Evolutionary conservation across 2,797 vertebrate species (phyloP).

Genomic region (Sebastes glaucus): DNA sequence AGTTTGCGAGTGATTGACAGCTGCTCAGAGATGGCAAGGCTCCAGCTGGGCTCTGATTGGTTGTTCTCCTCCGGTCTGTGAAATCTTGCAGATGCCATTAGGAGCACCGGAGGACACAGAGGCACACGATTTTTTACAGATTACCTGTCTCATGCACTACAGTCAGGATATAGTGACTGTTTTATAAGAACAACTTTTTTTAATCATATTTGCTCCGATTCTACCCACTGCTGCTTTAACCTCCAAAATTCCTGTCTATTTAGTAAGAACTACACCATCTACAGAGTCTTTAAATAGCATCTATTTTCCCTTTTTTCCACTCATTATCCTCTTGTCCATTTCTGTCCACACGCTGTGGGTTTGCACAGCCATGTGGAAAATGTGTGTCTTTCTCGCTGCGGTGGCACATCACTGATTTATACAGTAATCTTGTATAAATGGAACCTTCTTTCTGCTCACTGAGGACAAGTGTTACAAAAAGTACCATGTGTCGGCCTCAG

Average conservation of each 20-base stretch:
- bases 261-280: not conserved
- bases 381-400: conserved; percentile 26
- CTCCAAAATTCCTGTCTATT: not conserved
- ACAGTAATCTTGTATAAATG: conserved; percentile 19
- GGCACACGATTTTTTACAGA: too few species aligned
- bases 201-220: too few species aligned
- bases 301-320: conserved; percentile 27
- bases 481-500: conserved; percentile 8
- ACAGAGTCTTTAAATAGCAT: conserved; percentile 28
- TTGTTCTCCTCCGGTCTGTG: too few species aligned
- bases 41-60: too few species aligned
- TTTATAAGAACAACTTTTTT: rapidly evolving
- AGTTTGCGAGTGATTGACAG: too few species aligned
- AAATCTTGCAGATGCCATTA: too few species aligned
- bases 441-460: conserved; percentile 16
- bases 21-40: rapidly evolving
- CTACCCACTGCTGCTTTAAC: not conserved
- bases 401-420: conserved; percentile 40
- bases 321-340: conserved; percentile 41
- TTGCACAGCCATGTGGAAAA: conserved; percentile 56
- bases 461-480: conserved; percentile 39
- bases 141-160: too few species aligned
- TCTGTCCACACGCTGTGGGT: conserved; percentile 36
- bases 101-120: too few species aligned
- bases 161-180: rapidly evolving